Conservation (phyloP, 2,113 vertebrate genomes). For the Ptychochromis oligacanthus region DNA sequence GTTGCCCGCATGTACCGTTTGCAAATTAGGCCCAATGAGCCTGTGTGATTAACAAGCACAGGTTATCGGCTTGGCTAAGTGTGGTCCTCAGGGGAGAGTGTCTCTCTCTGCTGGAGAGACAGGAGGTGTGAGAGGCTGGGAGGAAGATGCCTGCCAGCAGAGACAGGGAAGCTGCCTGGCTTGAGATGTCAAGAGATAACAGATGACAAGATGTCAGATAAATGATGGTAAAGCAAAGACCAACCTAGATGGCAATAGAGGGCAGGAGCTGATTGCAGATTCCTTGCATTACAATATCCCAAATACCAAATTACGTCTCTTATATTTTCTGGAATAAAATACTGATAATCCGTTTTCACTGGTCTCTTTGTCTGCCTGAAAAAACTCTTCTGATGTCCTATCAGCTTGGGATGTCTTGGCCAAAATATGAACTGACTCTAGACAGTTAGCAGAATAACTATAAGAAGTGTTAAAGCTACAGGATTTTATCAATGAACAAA, state of each 20-base stretch:
- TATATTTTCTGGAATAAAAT: background rate
- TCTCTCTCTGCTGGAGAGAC: constrained; percentile 5
- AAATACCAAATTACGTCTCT: background rate
- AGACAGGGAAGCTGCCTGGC: background rate
- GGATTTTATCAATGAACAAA: constrained; percentile 14
- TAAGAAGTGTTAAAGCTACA: background rate
- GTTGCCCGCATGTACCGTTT: background rate
- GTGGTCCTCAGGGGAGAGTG: background rate
- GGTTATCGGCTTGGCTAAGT: background rate
- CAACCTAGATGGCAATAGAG: background rate
- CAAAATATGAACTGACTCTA: background rate
- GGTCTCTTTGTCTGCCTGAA: background rate
- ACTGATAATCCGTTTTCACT: background rate
- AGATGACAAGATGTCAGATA: constrained; percentile 24
- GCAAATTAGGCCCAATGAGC: background rate
- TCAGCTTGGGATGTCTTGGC: background rate
- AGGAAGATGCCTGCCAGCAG: constrained; percentile 25
- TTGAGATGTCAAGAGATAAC: background rate
- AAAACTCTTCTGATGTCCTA: background rate
- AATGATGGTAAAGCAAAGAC: constrained; percentile 20
- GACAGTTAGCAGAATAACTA: rapidly evolving
- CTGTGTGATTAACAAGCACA: constrained; percentile 13
- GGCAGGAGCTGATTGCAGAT: background rate
- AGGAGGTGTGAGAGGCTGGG: constrained; percentile 4
- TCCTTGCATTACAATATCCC: background rate